Conservation (phyloP, 2,888 invertebrate genomes). For the Agrilus mali region DNA sequence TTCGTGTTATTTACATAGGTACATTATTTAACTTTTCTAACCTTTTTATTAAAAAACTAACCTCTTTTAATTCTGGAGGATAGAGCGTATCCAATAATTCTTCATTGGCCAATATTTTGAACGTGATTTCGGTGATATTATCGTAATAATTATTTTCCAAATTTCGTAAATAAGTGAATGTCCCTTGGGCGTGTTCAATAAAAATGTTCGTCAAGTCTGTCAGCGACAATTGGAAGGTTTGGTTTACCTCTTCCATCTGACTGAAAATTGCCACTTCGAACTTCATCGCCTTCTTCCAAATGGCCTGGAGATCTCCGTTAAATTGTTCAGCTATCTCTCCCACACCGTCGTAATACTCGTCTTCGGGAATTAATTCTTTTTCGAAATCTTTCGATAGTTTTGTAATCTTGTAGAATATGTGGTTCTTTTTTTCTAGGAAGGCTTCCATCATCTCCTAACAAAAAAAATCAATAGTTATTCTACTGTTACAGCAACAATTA, state of each 20-base stretch:
- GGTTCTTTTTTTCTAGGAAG: slow-evolving; percentile 33
- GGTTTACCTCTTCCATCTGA: slow-evolving; percentile 46
- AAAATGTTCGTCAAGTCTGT: slow-evolving; percentile 57
- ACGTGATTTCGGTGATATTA: slow-evolving; percentile 26
- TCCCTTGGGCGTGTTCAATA: slow-evolving; percentile 44
- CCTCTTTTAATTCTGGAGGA: too few relatives aligned
- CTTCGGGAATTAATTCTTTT: slow-evolving; percentile 17
- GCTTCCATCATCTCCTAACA: slow-evolving; percentile 32
- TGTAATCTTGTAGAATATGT: slow-evolving; percentile 30
- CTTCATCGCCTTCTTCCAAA: slow-evolving; percentile 52
- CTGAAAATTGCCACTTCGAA: slow-evolving; percentile 56
- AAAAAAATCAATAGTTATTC: too few relatives aligned
- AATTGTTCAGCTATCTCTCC: slow-evolving; percentile 21
- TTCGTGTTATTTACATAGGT: too few relatives aligned
- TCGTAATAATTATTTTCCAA: slow-evolving; percentile 27
- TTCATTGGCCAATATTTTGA: slow-evolving; percentile 15
- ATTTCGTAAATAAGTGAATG: slow-evolving; percentile 44
- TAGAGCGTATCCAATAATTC: too few relatives aligned
- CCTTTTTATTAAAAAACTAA: too few relatives aligned
- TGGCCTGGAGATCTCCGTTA: slow-evolving; percentile 29
- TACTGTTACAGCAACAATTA: too few relatives aligned
- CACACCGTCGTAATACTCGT: slow-evolving; percentile 21
- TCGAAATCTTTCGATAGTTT: slow-evolving; percentile 20
- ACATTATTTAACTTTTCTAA: too few relatives aligned
- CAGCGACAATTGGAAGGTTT: slow-evolving; percentile 60